These are phyloP conservation scores for Crotalus horridus DNA, from an alignment of 2,113 vertebrate species.

Conservation along the genomic window DNA sequence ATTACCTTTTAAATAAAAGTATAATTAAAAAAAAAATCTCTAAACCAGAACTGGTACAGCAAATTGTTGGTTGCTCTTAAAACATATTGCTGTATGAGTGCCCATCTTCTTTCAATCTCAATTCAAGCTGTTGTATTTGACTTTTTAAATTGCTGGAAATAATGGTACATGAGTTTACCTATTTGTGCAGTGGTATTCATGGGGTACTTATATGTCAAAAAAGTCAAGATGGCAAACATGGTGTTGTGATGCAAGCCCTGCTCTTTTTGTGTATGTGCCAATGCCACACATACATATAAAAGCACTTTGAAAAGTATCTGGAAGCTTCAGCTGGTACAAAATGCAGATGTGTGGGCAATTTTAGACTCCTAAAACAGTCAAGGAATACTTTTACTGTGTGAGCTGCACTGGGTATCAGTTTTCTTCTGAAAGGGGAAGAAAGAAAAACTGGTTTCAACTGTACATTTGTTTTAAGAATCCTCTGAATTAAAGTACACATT, in stretches of 20 bases:
- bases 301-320: neutral
- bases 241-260: neutral
- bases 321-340: neutral
- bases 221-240: neutral
- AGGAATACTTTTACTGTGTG: no score
- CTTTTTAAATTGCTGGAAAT: neutral
- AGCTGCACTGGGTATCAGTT: no score
- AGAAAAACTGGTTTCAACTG: no score
- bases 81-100: neutral
- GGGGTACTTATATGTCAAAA: neutral
- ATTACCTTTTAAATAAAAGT: neutral
- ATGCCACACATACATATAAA: neutral
- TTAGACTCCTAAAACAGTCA: neutral
- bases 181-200: neutral
- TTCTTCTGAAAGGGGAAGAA: no score
- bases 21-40: neutral
- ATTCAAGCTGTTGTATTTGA: neutral
- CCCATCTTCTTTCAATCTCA: neutral
- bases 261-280: neutral
- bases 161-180: neutral
- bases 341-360: neutral
- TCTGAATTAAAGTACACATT: no score
- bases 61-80: neutral
- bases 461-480: no score
- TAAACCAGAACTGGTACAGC: neutral